Evolutionary conservation across 2,888 invertebrate species (phyloP), one percentile per base, ranked within the genome.

Genomic region (Rotaria socialis): DNA sequence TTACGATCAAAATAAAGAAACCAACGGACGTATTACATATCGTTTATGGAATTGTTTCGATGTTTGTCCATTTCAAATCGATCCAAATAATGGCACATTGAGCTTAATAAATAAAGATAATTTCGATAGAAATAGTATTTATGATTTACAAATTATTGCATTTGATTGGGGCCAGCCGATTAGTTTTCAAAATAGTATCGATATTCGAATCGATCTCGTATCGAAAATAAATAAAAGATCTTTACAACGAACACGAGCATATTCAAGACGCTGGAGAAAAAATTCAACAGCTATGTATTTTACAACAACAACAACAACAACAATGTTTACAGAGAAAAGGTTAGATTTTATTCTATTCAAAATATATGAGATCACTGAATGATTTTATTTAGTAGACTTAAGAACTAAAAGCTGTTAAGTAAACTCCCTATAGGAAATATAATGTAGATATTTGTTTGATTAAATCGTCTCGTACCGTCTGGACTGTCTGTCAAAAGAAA

Each of bases 191-290:
- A 80, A 3, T 47, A 24, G 24, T 43, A n/a, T 80, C 7, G 43
- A 43, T 47, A n/a, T 80, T 22, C 80, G n/a, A 35, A 3, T 80
- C 1, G 24, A 80, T 80, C 6, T 80, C 4, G 10, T 47, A n/a
- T 5, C 67, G 2, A 67, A 19, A 67, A 19, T 67, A 16, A 16
- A 16, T 35, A 67, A 35, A 67, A 4, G 67, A 67, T 35, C 35
- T 16, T 27, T 67, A 27, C 35, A 3, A 67, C n/a, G 67, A 67
- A 67, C 67, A 35, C 14, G 67, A 27, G 67, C 67, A 19, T 80
- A 80, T 80, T 47, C 80, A 80, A 80, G 80, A 47, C 24, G 80
- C 24, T 80, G 80, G 80, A 80, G 14, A 80, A 80, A 80, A 24
- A 80, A 80, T 14, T 19, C 10, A 24, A 47, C 47, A 47, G 11